phyloP scores from a whole-genome alignment of 2,113 vertebrate species.

The Tachycineta bicolor region DNA sequence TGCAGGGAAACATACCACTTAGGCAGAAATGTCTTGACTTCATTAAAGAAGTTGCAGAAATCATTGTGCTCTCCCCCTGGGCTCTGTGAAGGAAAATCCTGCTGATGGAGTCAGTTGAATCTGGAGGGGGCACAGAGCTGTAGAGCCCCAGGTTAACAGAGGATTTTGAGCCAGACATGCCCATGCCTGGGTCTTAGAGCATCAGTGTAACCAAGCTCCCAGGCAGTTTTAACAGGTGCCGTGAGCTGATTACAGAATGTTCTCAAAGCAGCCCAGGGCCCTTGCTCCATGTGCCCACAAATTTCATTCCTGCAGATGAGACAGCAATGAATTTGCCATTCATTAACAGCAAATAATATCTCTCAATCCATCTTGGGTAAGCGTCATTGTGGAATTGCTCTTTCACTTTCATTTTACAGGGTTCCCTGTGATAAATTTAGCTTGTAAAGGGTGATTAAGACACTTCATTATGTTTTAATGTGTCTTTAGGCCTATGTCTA shows the following conservation, averaged over 20 bases:
- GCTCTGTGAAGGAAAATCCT: conserved; percentile 35
- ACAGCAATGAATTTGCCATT: conserved; percentile 44
- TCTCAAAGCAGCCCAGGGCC: background rate
- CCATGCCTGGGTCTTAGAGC: background rate
- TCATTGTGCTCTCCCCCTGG: background rate
- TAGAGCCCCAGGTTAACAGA: conserved; percentile 3
- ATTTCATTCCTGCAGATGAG: conserved; percentile 30
- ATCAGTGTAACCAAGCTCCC: background rate
- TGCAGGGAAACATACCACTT: background rate
- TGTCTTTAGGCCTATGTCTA: conserved; percentile 57
- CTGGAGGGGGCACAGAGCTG: background rate
- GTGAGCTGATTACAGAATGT: conserved; percentile 15
- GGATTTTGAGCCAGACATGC: conserved; percentile 14
- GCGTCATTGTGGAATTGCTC: conserved; percentile 32
- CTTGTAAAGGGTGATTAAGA: conserved; percentile 68
- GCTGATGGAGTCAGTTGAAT: conserved; percentile 20
- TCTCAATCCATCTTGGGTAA: conserved; percentile 17
- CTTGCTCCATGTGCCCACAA: background rate
- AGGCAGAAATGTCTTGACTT: conserved; percentile 26
- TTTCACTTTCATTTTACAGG: conserved; percentile 61
- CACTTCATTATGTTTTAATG: conserved; percentile 70
- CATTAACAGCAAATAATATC: conserved; percentile 64
- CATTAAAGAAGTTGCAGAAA: conserved; percentile 42
- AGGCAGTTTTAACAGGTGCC: conserved; percentile 6
- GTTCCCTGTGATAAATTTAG: conserved; percentile 60